These are phyloP conservation scores for Brachyalestes nurse DNA, from an alignment of 2,797 vertebrate genomes.

Conservation along the genomic window DNA sequence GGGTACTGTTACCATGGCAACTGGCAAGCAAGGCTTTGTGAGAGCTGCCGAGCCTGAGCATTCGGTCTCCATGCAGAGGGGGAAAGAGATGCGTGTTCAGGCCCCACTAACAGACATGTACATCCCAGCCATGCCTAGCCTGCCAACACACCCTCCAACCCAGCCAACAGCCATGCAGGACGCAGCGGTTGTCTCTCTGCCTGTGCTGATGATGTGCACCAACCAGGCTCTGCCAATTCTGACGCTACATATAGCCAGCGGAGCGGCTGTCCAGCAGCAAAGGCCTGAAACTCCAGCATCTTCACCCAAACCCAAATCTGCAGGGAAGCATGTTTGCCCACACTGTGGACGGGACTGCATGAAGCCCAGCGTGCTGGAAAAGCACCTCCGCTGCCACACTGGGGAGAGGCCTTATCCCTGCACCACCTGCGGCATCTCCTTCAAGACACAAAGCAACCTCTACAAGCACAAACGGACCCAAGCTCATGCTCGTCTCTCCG, in stretches of 20 bases:
- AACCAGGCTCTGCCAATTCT: slow-evolving; percentile 82
- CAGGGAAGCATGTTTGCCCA: slow-evolving; percentile 88
- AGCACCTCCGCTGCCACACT: slow-evolving; percentile 95
- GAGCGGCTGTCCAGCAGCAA: slow-evolving; percentile 79
- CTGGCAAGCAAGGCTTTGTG: slow-evolving; percentile 77
- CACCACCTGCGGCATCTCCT: slow-evolving; percentile 89
- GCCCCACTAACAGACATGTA: slow-evolving; percentile 81
- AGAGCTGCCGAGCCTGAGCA: slow-evolving; percentile 70
- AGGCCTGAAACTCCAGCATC: slow-evolving; percentile 64
- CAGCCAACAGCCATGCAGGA: slow-evolving; percentile 71
- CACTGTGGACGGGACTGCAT: slow-evolving; percentile 94
- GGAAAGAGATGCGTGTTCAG: slow-evolving; percentile 76
- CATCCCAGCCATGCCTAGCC: slow-evolving; percentile 82
- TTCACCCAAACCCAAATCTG: slow-evolving; percentile 77
- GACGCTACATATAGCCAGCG: slow-evolving; percentile 84
- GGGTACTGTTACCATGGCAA: slow-evolving; percentile 84
- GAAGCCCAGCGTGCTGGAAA: slow-evolving; percentile 96
- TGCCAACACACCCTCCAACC: slow-evolving; percentile 72
- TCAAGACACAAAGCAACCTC: slow-evolving; percentile 98
- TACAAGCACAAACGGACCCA: slow-evolving; percentile 96
- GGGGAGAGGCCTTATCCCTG: slow-evolving; percentile 96
- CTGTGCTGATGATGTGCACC: slow-evolving; percentile 72
- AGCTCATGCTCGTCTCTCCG: slow-evolving; percentile 86
- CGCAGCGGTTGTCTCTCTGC: slow-evolving; percentile 65
- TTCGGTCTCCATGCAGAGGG: slow-evolving; percentile 69